Base-by-base conservation (phyloP, 2,797 vertebrate genomes). In the Hyperoplus lanceolatus region DNA sequence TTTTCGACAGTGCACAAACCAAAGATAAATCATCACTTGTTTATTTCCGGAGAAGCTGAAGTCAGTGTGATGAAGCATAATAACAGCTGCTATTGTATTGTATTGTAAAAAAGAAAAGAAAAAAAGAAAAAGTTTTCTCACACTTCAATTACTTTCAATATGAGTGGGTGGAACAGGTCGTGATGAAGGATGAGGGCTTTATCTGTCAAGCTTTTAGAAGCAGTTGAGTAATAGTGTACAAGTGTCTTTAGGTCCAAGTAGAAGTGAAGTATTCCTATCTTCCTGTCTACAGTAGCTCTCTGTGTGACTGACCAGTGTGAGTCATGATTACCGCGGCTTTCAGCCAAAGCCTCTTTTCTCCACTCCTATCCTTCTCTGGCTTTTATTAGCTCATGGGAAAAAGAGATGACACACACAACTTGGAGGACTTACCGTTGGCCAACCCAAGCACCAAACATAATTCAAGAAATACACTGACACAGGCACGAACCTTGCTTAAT, bases 311-410 rank as follows among this genome's bases (percentile, higher is more conserved):
- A 56, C 3, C 0, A 48, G 67, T 18, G 41, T 58, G 74, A 73
- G 54, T 71, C 59, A 65, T 58, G 53, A 58, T 78, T 66, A 53
- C 43, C 0, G 6, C 36, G 80, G 74, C 8, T 12, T 12, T 46
- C 45, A 14, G 21, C 54, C 54, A 38, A 56, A n/a, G 39, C 14
- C 3, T 45, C 48, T 68, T 55, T 79, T 51, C 58, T 61, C 41
- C 46, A 14, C 29, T 63, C 29, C 69, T 63, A 66, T 74, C 59
- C 74, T 29, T 66, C 75, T 75, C 72, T 85, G 67, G 69, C 63
- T 81, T 69, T 42, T 73, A 83, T 86, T 86, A 84, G 75, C 79
- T 91, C 61, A 77, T 84, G 81, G 82, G 73, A 84, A 87, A 81
- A 77, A 70, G 69, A 84, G 75, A 75, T 83, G 87, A 83, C 73